Percentiles rank a stretch among this genome's conserved stretches.
Evolutionary conservation across 2,113 vertebrate species (phyloP).

Genomic region (Pseudonaja textilis): DNA sequence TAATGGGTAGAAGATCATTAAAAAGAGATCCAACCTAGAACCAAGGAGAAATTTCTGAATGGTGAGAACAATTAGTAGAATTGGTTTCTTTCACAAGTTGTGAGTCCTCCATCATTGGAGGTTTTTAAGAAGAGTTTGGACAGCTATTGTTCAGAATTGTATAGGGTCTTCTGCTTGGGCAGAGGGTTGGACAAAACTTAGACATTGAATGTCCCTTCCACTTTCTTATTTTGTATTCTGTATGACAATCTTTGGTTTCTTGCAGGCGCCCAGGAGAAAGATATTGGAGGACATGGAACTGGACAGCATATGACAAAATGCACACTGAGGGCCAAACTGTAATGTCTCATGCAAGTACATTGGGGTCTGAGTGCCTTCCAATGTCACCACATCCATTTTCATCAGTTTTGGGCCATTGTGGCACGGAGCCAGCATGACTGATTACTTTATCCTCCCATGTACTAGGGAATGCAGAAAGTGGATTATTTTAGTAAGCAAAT

Average conservation of each 20-base stretch:
- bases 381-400: background rate
- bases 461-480: background rate
- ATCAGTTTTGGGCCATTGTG: background rate
- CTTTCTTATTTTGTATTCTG: background rate
- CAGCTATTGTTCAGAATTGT: background rate
- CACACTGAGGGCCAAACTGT: background rate
- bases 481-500: background rate
- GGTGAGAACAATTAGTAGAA: background rate
- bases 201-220: background rate
- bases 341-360: background rate
- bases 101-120: background rate
- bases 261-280: background rate
- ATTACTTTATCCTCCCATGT: background rate
- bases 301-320: background rate
- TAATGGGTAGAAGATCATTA: background rate
- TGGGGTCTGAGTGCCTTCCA: background rate
- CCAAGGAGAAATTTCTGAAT: background rate
- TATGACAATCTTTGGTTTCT: background rate
- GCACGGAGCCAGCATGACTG: background rate
- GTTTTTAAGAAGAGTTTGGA: background rate
- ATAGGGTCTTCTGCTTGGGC: background rate
- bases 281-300: background rate
- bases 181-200: too few species aligned
- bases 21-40: background rate
- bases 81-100: background rate